Base-by-base conservation (phyloP, 2,113 vertebrate genomes). In the Corythornis cristatus region DNA sequence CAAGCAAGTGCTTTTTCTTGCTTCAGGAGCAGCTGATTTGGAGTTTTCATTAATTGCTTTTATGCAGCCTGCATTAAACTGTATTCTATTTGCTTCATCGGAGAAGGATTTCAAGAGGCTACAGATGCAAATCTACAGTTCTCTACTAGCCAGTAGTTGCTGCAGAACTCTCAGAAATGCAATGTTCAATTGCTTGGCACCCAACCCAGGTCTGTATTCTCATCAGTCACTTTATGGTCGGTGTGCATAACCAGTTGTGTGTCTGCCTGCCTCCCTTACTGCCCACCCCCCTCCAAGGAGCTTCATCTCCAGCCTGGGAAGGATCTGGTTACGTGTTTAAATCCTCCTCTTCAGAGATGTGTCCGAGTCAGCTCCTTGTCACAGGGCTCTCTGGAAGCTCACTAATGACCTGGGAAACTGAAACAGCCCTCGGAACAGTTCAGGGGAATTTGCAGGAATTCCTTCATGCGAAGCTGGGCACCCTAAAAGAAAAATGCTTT, bases 401-500 rank as follows among this genome's bases (percentile, higher is more conserved):
- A 4, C 54, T 87, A 76, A 91, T 87, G 93, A 93, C 42, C 42
- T 75, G 76, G 54, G 86, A 95, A 97, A 96, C 42, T 9, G 6
- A 96, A 89, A 88, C 40, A 84, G 56, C 60, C 76, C 86, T 96
- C 62, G 9, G 91, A 89, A 93, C 65, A 75, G 95, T 88, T 75
- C 17, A 96, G 75, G 67, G 95, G 78, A 92, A 93, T 82, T 88
- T 80, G 64, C 29, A 96, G 83, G 92, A 96, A 97, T 97, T 95
- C 91, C 88, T 97, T 96, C 76, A 61, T 77, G 70, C 92, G 96
- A 97, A 97, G 86, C 95, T 91, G 94, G 94, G 96, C 94, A 96
- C 96, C 93, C 96, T 97, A 96, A 90, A 95, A 97, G 93, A 98
- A 96, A 97, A 97, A 96, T 93, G 94, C 94, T 97, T 97, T 96